These are phyloP conservation scores for Chaunax sp. DNA, from an alignment of 2,797 vertebrate species.

Conservation along the genomic window DNA sequence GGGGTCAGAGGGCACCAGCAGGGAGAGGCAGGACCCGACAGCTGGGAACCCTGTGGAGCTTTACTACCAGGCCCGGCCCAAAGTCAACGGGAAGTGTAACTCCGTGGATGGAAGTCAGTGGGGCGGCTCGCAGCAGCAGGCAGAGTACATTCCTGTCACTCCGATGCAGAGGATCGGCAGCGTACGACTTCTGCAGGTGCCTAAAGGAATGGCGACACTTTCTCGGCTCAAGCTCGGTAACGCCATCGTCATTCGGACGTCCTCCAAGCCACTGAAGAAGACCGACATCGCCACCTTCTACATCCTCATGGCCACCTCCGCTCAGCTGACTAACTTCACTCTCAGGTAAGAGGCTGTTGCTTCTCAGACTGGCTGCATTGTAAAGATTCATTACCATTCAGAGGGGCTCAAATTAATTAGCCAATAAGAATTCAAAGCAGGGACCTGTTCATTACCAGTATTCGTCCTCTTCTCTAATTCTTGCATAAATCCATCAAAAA, in stretches of 20 bases:
- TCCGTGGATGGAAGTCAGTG: slow-evolving; percentile 70
- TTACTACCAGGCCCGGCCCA: slow-evolving; percentile 87
- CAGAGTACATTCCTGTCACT: slow-evolving; percentile 84
- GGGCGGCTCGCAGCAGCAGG: slow-evolving; percentile 70
- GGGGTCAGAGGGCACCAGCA: slow-evolving; percentile 83
- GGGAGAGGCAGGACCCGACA: slow-evolving; percentile 81
- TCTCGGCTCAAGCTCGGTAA: slow-evolving; percentile 88
- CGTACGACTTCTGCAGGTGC: slow-evolving; percentile 88
- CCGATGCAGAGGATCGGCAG: slow-evolving; percentile 93
- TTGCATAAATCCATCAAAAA: slow-evolving; percentile 55
- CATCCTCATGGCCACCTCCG: slow-evolving; percentile 87
- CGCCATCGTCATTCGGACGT: slow-evolving; percentile 86
- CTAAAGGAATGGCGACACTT: slow-evolving; percentile 79
- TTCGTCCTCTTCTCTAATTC: slow-evolving; percentile 39
- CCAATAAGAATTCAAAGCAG: slow-evolving; percentile 18
- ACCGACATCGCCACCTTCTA: slow-evolving; percentile 91
- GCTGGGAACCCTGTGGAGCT: slow-evolving; percentile 91
- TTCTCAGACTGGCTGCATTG: neutral
- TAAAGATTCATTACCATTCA: neutral
- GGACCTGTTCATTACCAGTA: slow-evolving; percentile 4
- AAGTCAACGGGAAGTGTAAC: slow-evolving; percentile 80
- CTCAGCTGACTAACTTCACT: slow-evolving; percentile 89
- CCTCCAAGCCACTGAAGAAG: slow-evolving; percentile 86
- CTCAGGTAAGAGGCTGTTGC: slow-evolving; percentile 85
- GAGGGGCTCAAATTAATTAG: slow-evolving; percentile 14